Evolutionary conservation across 2,797 vertebrate genomes (phyloP).

Genomic region (Oryzias sinensis): DNA sequence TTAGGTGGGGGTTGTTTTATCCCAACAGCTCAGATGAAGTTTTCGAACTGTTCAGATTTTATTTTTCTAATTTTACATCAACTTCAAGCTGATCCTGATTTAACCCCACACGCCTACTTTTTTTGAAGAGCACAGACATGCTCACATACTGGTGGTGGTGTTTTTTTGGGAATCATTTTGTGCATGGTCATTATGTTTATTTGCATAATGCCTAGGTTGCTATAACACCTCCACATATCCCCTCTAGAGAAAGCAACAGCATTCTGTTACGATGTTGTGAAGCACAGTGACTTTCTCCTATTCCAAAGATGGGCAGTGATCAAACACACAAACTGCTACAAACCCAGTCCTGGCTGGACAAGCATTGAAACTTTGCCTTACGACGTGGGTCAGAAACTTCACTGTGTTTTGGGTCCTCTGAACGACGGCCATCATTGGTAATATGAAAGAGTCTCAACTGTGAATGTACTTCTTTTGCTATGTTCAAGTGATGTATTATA

Average conservation of each 20-base stretch:
- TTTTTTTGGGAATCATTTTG: no score
- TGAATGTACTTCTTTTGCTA: constrained; percentile 24
- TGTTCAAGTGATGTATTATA: constrained; percentile 10
- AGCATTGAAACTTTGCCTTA: constrained; percentile 2
- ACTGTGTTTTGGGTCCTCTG: neutral
- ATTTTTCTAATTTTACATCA: no score
- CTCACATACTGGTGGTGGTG: no score
- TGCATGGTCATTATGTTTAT: no score
- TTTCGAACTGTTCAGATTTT: no score
- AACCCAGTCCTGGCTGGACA: neutral
- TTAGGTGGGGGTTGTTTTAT: no score
- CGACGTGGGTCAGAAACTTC: constrained; percentile 7
- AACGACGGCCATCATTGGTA: constrained; percentile 6
- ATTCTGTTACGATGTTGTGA: no score
- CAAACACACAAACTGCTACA: constrained; percentile 5
- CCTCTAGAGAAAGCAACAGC: constrained; percentile 5
- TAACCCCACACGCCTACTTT: no score
- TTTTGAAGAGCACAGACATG: no score
- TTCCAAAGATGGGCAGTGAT: constrained; percentile 6
- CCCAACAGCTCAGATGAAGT: no score
- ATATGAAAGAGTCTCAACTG: constrained; percentile 11
- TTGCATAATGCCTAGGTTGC: neutral
- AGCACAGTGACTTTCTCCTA: constrained; percentile 2
- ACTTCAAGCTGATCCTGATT: no score
- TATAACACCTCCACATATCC: constrained; percentile 11